Evolutionary conservation across 2,113 vertebrate genomes (phyloP).

Genomic region (Lampris incognitus): DNA sequence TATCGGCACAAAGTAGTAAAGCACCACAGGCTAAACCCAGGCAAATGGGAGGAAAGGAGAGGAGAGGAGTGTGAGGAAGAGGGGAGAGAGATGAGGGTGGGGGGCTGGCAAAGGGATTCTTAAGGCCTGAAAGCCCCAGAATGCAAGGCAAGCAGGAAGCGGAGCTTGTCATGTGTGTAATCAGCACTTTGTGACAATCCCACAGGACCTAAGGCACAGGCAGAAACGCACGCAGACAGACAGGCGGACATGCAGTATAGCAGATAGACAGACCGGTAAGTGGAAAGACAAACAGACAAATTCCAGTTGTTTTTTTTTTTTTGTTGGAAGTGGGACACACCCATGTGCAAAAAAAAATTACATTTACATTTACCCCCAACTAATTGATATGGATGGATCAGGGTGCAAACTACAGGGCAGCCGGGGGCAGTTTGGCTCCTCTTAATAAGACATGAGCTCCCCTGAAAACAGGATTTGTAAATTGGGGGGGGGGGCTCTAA

Average conservation of each 20-base stretch:
- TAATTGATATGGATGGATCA: too few species aligned
- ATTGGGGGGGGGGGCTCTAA: too few species aligned
- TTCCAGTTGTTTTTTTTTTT: too few species aligned
- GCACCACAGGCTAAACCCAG: constrained; percentile 58
- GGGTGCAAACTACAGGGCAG: too few species aligned
- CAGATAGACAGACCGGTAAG: constrained; percentile 40
- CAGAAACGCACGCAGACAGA: constrained; percentile 67
- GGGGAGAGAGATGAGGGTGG: constrained; percentile 66
- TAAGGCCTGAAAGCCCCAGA: constrained; percentile 76
- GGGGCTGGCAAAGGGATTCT: constrained; percentile 73
- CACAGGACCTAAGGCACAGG: constrained; percentile 67
- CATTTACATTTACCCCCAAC: too few species aligned
- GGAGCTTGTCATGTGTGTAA: constrained; percentile 79
- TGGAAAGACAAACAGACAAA: too few species aligned
- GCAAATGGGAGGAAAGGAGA: constrained; percentile 49
- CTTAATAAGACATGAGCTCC: too few species aligned
- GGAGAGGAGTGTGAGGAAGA: constrained; percentile 42
- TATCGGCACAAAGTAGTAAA: constrained; percentile 49
- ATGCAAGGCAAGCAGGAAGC: constrained; percentile 84
- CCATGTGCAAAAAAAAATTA: too few species aligned
- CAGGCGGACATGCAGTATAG: constrained; percentile 50
- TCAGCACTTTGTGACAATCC: constrained; percentile 83
- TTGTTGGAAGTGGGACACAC: too few species aligned
- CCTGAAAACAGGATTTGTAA: too few species aligned
- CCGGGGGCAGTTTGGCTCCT: too few species aligned